Evolutionary conservation across 1,140 invertebrate species (phyloP), one percentile per base, ranked within the genome.

Genomic region (Rhynchophorus ferrugineus): DNA sequence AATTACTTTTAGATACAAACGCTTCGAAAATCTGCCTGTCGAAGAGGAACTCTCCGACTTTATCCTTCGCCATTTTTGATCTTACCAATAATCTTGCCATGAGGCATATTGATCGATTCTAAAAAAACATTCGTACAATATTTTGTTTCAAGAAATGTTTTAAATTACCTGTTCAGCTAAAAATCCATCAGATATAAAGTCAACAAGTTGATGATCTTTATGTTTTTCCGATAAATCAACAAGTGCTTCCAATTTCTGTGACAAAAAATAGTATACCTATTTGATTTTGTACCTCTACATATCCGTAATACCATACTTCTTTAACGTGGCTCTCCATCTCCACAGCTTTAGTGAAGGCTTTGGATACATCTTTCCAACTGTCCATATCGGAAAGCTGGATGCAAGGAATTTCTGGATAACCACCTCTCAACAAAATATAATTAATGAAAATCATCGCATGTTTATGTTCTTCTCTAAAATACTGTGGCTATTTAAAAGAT

Each of bases 341-440:
- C 2, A 91, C 69, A 17, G 87, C 84, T 8, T 74, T 71, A 36
- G 68, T 61, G 68, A 91, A 80, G 0, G 86, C 85, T 2, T 82
- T 77, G 55, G 81, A 65, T 1, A 79, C 76, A 45, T 71, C 73
- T 0, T 71, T 71, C 80, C 84, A 90, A 22, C 80, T 72, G 36
- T 71, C 66, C 36, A 71, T 63, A 1, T 73, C 67, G 1, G 84
- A 83, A 38, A 75, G 72, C 54, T 76, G 64, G 7, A 88, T 73
- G n/a, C 61, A 61, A 20, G 56, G 59, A 5, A 83, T 62, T 17
- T 64, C 51, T 5, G 91, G 75, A 8, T 73, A 66, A 1, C 89
- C 91, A 9, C 91, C 91, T 18, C 91, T 73, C 62, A 82, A 80
- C 63, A 89, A 87, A 69, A 87, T 81, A 65, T 91, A 94, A 42